Evolutionary conservation across 2,888 invertebrate species (phyloP).

Genomic region (Heliconius ismenius): DNA sequence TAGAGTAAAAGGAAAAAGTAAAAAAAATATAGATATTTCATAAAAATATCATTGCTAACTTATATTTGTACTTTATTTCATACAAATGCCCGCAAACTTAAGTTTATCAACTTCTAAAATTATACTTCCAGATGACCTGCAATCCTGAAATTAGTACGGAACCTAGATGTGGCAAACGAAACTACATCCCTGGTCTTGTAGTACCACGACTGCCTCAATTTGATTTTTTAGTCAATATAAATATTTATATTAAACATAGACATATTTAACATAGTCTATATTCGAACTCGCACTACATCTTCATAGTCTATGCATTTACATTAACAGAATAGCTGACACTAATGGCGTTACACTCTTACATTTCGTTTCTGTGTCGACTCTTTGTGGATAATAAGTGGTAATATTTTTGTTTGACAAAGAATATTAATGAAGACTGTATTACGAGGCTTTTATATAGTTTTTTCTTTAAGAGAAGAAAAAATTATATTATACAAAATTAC

Average conservation of each 20-base stretch:
- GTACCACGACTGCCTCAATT: no score
- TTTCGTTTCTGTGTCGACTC: slow-evolving; percentile 43
- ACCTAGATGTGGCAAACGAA: no score
- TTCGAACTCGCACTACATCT: slow-evolving; percentile 29
- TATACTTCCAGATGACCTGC: no score
- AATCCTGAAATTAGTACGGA: no score
- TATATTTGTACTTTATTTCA: no score
- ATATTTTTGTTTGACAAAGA: slow-evolving; percentile 24
- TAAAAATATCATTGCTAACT: no score
- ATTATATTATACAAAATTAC: neutral
- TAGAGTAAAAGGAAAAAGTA: no score
- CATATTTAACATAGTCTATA: neutral
- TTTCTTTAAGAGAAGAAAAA: neutral
- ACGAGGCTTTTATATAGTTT: neutral
- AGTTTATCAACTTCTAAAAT: no score
- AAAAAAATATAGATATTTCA: no score
- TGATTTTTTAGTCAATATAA: no score
- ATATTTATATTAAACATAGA: neutral
- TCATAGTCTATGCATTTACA: slow-evolving; percentile 53
- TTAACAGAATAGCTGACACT: slow-evolving; percentile 58
- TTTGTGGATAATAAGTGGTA: slow-evolving; percentile 27
- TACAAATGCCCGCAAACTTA: no score
- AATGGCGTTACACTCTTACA: slow-evolving; percentile 53
- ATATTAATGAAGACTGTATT: slow-evolving; percentile 25
- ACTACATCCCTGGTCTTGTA: no score